Base-by-base conservation (phyloP, 2,113 vertebrate genomes). In the Irena cyanogastra region DNA sequence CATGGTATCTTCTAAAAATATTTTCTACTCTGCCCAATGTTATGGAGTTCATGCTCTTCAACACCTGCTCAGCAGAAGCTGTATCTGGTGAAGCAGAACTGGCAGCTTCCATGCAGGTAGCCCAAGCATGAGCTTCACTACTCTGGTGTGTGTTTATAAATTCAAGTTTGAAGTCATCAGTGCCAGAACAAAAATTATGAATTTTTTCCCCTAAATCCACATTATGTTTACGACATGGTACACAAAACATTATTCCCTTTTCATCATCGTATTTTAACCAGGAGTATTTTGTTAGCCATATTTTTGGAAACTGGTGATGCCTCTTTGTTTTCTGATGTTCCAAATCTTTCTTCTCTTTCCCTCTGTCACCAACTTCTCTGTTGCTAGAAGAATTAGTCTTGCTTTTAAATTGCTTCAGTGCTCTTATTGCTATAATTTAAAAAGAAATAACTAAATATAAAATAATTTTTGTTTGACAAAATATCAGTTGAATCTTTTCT, bases 221-320 rank as follows among this genome's bases (percentile, higher is more conserved):
- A 11, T 97, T 96, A 30, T 98, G 97, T 42, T 98, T 98, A 53
- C 28, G 91, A 94, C 98, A 97, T 13, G 94, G 87, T 72, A 53
- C 89, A 35, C 98, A 98, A 95, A 98, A 98, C 97, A 97, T 98
- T 45, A 97, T 93, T 76, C 95, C 94, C 37, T 75, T 95, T 56
- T 97, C 68, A 54, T 96, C 92, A 61, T 98, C 96, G 3, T 98
- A 97, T 44, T 98, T 91, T 74, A 98, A 95, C 98, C 97, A 98
- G 15, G 97, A 94, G 33, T 97, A 98, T 88, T 97, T 97, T 42
- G 90, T 97, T 44, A 98, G 85, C 97, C 98, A 98, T 78, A 96
- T 97, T 97, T 97, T 96, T 95, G 94, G 95, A 95, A 98, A 98
- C 16, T 92, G 97, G 41, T 19, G 52, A 59, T 88, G 97, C 77